Percentiles rank a stretch among this genome's conserved stretches.
Conservation (phyloP, 2,888 invertebrate species). For the Scaptomyza cyrtandrae region DNA sequence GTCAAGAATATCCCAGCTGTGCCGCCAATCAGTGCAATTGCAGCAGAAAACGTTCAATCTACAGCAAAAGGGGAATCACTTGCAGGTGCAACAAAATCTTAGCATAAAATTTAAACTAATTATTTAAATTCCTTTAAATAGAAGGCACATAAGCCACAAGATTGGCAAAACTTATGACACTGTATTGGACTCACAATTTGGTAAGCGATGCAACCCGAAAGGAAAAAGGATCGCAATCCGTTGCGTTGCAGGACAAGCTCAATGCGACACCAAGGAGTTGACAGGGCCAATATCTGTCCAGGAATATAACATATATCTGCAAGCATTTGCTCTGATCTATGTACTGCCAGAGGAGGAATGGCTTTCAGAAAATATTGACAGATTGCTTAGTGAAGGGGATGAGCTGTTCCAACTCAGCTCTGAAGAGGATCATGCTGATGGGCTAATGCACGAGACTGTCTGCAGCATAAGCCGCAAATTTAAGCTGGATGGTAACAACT, state of each 20-base stretch:
- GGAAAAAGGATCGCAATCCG: neutral
- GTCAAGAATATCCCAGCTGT: neutral
- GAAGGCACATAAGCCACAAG: slow-evolving; percentile 9
- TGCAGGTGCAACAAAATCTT: slow-evolving; percentile 12
- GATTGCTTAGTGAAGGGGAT: slow-evolving; percentile 75
- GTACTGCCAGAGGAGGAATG: slow-evolving; percentile 80
- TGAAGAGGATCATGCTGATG: slow-evolving; percentile 19
- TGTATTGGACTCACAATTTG: slow-evolving; percentile 4
- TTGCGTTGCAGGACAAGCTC: slow-evolving; percentile 18
- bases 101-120: neutral
- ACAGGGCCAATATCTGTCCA: slow-evolving; percentile 40
- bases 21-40: neutral
- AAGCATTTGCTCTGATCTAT: slow-evolving; percentile 80
- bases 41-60: slow-evolving; percentile 9
- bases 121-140: neutral
- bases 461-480: slow-evolving; percentile 73
- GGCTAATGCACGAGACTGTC: slow-evolving; percentile 8
- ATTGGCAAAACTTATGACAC: neutral
- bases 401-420: slow-evolving; percentile 42
- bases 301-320: slow-evolving; percentile 71
- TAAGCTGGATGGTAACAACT: slow-evolving; percentile 68
- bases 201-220: neutral
- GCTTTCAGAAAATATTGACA: slow-evolving; percentile 72
- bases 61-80: neutral
- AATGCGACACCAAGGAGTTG: slow-evolving; percentile 25